phyloP scores from a whole-genome alignment of 2,888 invertebrate genomes.

The Idaea straminata region DNA sequence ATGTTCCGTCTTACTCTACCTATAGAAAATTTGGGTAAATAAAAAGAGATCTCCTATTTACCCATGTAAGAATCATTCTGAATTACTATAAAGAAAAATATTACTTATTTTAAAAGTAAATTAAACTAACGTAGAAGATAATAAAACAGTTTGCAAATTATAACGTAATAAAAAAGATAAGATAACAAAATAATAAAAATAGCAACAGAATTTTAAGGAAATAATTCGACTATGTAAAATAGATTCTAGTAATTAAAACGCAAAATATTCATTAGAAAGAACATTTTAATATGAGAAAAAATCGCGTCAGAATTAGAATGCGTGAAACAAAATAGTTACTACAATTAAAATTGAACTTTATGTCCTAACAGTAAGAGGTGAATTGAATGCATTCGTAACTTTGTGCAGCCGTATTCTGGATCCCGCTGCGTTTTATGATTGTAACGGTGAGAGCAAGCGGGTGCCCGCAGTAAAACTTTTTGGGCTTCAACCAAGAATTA shows the following conservation, averaged over 20 bases:
- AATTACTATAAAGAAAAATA: background rate
- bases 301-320: conserved; percentile 54
- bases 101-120: background rate
- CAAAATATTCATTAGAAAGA: conserved; percentile 42
- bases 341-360: conserved; percentile 30
- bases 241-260: conserved; percentile 41
- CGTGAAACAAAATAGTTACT: conserved; percentile 47
- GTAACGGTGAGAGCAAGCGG: conserved; percentile 57
- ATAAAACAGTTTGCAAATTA: background rate
- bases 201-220: conserved; percentile 51
- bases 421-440: conserved; percentile 65
- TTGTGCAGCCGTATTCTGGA: conserved; percentile 41
- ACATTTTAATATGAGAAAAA: conserved; percentile 57
- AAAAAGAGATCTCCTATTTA: too few species aligned
- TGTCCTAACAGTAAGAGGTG: conserved; percentile 24
- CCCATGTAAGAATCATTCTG: background rate
- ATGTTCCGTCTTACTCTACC: too few species aligned
- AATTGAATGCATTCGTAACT: conserved; percentile 16
- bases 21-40: too few species aligned
- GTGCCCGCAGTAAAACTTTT: conserved; percentile 64
- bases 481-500: conserved; percentile 62
- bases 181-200: conserved; percentile 9
- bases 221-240: conserved; percentile 26
- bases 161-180: conserved; percentile 10
- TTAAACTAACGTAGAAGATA: background rate